Percentiles rank a stretch among this genome's conserved stretches.
Conservation (phyloP, 1,140 invertebrate species). For the Ostrea denselamellosa region DNA sequence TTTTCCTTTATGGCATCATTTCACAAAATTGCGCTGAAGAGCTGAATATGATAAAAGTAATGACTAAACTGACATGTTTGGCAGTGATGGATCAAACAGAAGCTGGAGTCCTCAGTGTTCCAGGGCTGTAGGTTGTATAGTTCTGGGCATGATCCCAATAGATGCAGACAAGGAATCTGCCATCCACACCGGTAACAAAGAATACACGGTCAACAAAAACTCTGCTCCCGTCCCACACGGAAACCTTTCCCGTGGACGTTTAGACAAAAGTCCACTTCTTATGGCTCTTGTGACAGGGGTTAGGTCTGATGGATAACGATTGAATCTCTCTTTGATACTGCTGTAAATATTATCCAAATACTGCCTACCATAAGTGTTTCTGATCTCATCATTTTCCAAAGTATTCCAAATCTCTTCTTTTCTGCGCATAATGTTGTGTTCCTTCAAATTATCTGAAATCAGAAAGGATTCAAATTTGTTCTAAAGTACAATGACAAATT, state of each 20-base stretch:
- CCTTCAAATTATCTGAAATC: slow-evolving; percentile 65
- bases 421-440: slow-evolving; percentile 59
- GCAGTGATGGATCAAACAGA: slow-evolving; percentile 2
- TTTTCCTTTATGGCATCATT: background rate
- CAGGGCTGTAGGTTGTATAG: slow-evolving; percentile 56
- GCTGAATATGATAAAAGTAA: background rate
- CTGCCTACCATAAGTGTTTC: slow-evolving; percentile 68
- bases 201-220: slow-evolving; percentile 68
- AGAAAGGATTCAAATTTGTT: background rate
- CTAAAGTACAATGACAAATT: no score
- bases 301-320: slow-evolving; percentile 69
- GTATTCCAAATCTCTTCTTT: slow-evolving; percentile 73
- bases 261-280: slow-evolving; percentile 75
- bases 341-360: slow-evolving; percentile 71
- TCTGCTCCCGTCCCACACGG: slow-evolving; percentile 74
- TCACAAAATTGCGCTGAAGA: background rate
- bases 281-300: slow-evolving; percentile 75
- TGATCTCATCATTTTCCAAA: slow-evolving; percentile 65
- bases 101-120: background rate
- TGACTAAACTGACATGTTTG: background rate
- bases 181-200: slow-evolving; percentile 74
- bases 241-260: slow-evolving; percentile 71
- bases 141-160: slow-evolving; percentile 68
- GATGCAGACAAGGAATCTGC: slow-evolving; percentile 69
- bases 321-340: slow-evolving; percentile 59